Percentiles rank a stretch among this genome's conserved stretches.
Evolutionary conservation across 2,797 vertebrate species (phyloP).

Genomic region (Halcyon smyrnensis): DNA sequence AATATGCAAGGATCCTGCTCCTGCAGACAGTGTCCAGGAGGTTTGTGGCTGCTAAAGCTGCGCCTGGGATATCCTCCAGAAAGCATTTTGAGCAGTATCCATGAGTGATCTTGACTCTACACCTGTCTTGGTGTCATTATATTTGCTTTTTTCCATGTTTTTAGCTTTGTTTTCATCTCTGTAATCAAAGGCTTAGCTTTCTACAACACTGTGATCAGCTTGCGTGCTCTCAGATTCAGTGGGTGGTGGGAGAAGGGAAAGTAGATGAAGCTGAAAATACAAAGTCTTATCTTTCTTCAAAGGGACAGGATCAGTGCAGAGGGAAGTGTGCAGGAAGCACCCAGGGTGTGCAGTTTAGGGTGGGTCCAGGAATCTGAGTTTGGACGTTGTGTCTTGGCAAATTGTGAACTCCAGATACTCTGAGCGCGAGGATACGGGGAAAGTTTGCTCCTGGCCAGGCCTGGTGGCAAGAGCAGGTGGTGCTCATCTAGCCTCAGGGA

Average conservation of each 20-base stretch:
- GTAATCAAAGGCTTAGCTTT: background rate
- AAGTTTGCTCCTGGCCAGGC: background rate
- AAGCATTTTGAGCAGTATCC: background rate
- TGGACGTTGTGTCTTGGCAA: background rate
- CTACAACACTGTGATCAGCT: background rate
- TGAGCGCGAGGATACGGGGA: background rate
- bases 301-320: background rate
- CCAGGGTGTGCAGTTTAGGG: rapidly evolving
- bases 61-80: background rate
- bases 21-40: background rate
- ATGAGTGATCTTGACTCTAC: background rate
- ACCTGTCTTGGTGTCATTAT: background rate
- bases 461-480: background rate
- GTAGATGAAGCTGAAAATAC: background rate
- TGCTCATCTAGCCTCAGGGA: background rate
- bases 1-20: background rate
- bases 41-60: background rate
- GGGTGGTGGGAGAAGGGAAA: background rate
- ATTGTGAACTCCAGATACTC: background rate
- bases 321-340: background rate
- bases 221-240: background rate
- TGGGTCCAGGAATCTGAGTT: background rate
- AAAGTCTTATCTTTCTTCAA: background rate
- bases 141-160: background rate
- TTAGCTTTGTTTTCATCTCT: background rate